Evolutionary conservation across 2,888 invertebrate genomes (phyloP).

Genomic region (Argyresthia goedartella): DNA sequence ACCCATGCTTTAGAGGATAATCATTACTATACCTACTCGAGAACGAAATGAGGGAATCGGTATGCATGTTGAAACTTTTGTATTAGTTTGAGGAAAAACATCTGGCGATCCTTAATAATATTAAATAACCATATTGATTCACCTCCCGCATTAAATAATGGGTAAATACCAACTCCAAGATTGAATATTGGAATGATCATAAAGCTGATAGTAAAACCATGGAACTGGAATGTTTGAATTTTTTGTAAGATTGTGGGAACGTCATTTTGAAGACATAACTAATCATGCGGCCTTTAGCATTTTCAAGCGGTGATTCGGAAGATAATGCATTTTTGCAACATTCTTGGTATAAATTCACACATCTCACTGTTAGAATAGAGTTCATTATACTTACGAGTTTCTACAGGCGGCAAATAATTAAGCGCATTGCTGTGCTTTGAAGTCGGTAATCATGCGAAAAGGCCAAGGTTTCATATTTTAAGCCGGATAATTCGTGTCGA

Average conservation of each 20-base stretch:
- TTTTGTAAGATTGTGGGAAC: constrained; percentile 50
- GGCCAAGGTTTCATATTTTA: constrained; percentile 55
- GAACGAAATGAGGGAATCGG: too few relatives aligned
- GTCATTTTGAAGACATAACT: constrained; percentile 29
- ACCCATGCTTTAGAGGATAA: too few relatives aligned
- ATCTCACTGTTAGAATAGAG: constrained; percentile 27
- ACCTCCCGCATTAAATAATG: too few relatives aligned
- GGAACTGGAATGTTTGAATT: constrained; percentile 9
- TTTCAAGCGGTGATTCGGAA: constrained; percentile 36
- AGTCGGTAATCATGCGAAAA: constrained; percentile 44
- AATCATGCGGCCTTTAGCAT: constrained; percentile 40
- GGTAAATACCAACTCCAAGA: too few relatives aligned
- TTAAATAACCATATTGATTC: too few relatives aligned
- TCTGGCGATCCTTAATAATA: too few relatives aligned
- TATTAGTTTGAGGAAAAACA: too few relatives aligned
- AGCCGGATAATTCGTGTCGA: constrained; percentile 45
- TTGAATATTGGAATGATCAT: too few relatives aligned
- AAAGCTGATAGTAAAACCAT: too few relatives aligned
- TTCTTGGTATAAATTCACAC: constrained; percentile 20
- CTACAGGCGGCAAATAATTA: constrained; percentile 30
- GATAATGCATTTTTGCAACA: constrained; percentile 28
- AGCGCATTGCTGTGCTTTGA: constrained; percentile 31
- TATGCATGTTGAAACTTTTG: too few relatives aligned
- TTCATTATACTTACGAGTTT: constrained; percentile 17
- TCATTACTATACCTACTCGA: too few relatives aligned